Evolutionary conservation across 2,888 invertebrate species (phyloP), one percentile per base, ranked within the genome.

Genomic region (Aphodius sticticus): DNA sequence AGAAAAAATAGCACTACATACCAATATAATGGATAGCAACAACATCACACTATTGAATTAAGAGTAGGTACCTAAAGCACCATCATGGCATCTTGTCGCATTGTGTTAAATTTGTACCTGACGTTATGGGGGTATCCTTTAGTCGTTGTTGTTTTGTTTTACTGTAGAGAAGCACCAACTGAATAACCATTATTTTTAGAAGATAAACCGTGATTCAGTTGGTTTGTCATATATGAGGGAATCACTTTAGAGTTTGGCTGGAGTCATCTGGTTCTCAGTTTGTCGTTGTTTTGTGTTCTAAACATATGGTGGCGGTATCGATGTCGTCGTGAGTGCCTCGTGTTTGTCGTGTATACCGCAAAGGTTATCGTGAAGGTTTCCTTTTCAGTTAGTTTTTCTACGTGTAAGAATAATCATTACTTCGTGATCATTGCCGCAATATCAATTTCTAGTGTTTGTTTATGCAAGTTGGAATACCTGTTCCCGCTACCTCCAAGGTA

Each of bases 81-180:
- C n/a, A n/a, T n/a, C 53, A 9, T 12, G 7, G 53, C 26, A 26
- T 53, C 3, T 1, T 53, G 53, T 53, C 53, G 53, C 4, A 53
- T 53, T 53, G 53, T 53, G 53, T 53, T 53, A 53, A 53, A 53
- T 53, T 53, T 53, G 53, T 53, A 53, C 53, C 53, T 53, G 53
- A 53, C 53, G 53, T 53, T 53, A 9, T 53, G 53, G 53, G 12
- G 53, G 53, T 12, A 12, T 53, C 53, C 53, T 9, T 53, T 9
- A 53, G 53, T 53, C 12, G 53, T 53, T 53, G 53, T 53, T 53
- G 53, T 53, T 53, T 53, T 53, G 53, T 53, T 53, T 53, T 53
- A 53, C 9, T 9, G 53, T 53, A 7, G 53, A 53, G 53, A 53
- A 12, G 53, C 53, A 53, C 53, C 53, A 53, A 53, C 53, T 53